phyloP scores from a whole-genome alignment of 2,797 vertebrate genomes.

The Meda fulgida region DNA sequence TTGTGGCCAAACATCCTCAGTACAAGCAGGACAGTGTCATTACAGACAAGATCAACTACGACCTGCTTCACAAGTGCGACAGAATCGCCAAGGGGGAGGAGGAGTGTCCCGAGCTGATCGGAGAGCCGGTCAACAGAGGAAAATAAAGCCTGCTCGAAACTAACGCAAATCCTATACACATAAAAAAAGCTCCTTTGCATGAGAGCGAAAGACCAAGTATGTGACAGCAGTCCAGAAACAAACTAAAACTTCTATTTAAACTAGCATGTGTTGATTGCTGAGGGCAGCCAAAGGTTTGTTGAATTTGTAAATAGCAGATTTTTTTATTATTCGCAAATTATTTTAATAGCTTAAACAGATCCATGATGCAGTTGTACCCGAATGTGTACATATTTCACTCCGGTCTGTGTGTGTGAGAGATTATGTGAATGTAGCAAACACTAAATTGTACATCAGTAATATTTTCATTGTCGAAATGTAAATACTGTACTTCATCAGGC shows the following conservation, averaged over 20 bases:
- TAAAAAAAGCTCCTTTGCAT: conserved; percentile 58
- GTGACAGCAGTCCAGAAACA: conserved; percentile 67
- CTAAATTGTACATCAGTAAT: conserved; percentile 71
- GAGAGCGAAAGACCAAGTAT: conserved; percentile 80
- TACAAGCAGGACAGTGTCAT: conserved; percentile 96
- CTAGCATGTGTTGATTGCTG: conserved; percentile 73
- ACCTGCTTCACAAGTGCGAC: conserved; percentile 89
- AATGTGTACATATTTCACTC: conserved; percentile 80
- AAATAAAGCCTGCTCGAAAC: conserved; percentile 72
- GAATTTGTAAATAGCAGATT: conserved; percentile 91
- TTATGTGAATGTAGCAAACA: conserved; percentile 70
- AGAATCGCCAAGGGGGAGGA: conserved; percentile 86
- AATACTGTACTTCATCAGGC: conserved; percentile 68
- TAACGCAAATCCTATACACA: rapidly evolving
- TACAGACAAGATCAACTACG: conserved; percentile 95
- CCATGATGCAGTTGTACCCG: conserved; percentile 73
- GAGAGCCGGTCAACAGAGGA: conserved; percentile 83
- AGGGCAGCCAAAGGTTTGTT: conserved; percentile 79
- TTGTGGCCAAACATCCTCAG: conserved; percentile 87
- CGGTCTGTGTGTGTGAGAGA: conserved; percentile 65
- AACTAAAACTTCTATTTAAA: conserved; percentile 54
- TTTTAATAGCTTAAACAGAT: conserved; percentile 87
- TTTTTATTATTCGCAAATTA: conserved; percentile 95
- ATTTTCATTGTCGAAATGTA: conserved; percentile 57
- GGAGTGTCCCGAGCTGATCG: conserved; percentile 91